These are phyloP conservation scores for Drosophila kuntzei DNA, from an alignment of 2,888 invertebrate genomes.

Conservation along the genomic window DNA sequence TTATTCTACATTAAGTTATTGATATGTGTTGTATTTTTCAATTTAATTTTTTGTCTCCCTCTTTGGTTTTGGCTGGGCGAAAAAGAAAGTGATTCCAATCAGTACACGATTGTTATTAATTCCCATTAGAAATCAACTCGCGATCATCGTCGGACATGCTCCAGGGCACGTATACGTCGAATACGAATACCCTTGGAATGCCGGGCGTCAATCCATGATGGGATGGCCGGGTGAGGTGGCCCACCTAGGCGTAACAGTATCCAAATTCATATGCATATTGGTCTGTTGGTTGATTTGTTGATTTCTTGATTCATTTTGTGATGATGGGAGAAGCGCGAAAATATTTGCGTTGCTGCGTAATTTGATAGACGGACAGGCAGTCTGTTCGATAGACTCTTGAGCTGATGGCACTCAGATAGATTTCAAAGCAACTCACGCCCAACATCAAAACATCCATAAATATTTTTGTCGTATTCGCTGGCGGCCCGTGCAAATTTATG, in stretches of 20 bases:
- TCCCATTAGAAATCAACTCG: slow-evolving; percentile 46
- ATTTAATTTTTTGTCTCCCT: not conserved
- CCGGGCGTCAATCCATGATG: slow-evolving; percentile 7
- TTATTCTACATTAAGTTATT: too few species aligned
- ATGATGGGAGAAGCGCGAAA: slow-evolving; percentile 51
- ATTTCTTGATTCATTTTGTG: slow-evolving; percentile 33
- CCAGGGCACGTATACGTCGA: slow-evolving; percentile 50
- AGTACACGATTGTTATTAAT: slow-evolving; percentile 4
- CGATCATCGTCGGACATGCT: slow-evolving; percentile 46
- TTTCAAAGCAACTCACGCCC: slow-evolving; percentile 74
- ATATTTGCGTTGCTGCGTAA: slow-evolving; percentile 66
- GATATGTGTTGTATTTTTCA: too few species aligned
- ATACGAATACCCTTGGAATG: slow-evolving; percentile 43
- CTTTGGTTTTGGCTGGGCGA: slow-evolving; percentile 1
- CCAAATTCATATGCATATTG: slow-evolving; percentile 65
- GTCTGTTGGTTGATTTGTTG: slow-evolving; percentile 24
- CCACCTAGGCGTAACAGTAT: slow-evolving; percentile 62
- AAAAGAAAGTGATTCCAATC: slow-evolving; percentile 56
- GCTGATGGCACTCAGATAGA: slow-evolving; percentile 56
- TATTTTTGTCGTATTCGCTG: slow-evolving; percentile 74
- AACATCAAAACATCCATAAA: slow-evolving; percentile 76
- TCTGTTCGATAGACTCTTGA: slow-evolving; percentile 1
- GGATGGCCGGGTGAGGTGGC: slow-evolving; percentile 3
- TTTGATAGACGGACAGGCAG: slow-evolving; percentile 39
- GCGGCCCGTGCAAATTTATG: slow-evolving; percentile 64